Conservation (phyloP, 2,797 vertebrate genomes). For the Uromys caudimaculatus region DNA sequence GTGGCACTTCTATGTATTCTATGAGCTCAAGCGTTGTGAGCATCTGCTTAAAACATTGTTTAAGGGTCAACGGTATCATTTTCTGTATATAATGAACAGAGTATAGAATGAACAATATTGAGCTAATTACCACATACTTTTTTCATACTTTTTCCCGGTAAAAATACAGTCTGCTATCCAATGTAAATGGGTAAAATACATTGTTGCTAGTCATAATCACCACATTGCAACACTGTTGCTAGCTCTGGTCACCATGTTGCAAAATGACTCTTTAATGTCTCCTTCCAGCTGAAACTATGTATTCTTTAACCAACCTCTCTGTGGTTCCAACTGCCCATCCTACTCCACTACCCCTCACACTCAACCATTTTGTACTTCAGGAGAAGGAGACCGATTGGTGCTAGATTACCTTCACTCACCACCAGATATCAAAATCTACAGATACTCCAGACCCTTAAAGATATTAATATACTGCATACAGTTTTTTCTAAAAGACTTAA, state of each 20-base stretch:
- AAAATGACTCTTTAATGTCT: not conserved
- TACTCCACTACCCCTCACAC: not conserved
- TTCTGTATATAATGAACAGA: not conserved
- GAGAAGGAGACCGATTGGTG: not conserved
- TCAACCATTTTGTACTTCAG: not conserved
- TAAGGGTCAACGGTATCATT: not conserved
- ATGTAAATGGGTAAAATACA: not conserved
- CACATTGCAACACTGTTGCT: not conserved
- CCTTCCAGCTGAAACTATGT: not conserved
- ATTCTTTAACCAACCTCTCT: not conserved
- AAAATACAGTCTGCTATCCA: not conserved
- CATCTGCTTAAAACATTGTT: not conserved
- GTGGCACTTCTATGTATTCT: not conserved
- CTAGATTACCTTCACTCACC: not conserved
- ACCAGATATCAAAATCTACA: not conserved
- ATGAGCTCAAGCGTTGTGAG: not conserved
- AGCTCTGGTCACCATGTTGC: not conserved
- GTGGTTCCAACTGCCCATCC: not conserved
- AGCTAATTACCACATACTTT: not conserved
- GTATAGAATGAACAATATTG: not conserved
- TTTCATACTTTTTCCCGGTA: not conserved
- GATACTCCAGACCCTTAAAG: not conserved
- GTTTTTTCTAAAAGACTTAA: not conserved
- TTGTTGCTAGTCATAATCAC: not conserved
- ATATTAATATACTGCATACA: not conserved